Base-by-base conservation (phyloP, 2,113 vertebrate species). In the Dasyurus viverrinus region DNA sequence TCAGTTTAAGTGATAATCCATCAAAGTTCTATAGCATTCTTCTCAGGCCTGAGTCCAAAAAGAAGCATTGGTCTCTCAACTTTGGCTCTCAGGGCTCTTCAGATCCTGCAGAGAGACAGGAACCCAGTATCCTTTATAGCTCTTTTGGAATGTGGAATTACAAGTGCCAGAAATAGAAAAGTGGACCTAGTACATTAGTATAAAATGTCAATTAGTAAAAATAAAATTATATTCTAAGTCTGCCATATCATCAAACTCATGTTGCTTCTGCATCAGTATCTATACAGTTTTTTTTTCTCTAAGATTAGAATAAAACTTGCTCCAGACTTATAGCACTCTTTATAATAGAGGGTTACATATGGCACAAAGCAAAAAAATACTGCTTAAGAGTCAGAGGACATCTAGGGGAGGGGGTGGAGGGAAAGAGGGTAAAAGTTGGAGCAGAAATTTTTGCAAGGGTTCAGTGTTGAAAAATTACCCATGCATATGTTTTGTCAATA, bases 1-100 rank as follows among this genome's bases (percentile, higher is more conserved):
- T 97, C 89, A 26, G 26, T 98, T 97, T 98, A 95, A 98, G 84
- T 93, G 95, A 96, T 96, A 97, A 98, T 98, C 96, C 95, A 95
- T 98, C 97, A 97, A 91, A 9, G 0, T 52, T 46, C 89, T 97
- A 42, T 27, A 50, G 54, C 25, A 94, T 94, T 97, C 95, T 97
- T 98, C 96, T 98, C 96, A 98, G 98, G 96, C 52, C 2, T 55
- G 92, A 90, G 42, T 97, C 36, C 25, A 92, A 91, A 0, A 19
- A 97, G 97, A 98, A 94, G 48, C 92, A 97, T 93, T 94, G 90
- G 12, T 53, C 96, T 60, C 42, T 96, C 95, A 96, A 94, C 89
- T 95, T 19, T 92, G 95, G 90, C 95, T 96, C 91, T 93, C 36
- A 25, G 94, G 91, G 53, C 93, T 91, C 42, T 90, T 90, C 68